Evolutionary conservation across 2,113 vertebrate species (phyloP).

Genomic region (Perccottus glenii): DNA sequence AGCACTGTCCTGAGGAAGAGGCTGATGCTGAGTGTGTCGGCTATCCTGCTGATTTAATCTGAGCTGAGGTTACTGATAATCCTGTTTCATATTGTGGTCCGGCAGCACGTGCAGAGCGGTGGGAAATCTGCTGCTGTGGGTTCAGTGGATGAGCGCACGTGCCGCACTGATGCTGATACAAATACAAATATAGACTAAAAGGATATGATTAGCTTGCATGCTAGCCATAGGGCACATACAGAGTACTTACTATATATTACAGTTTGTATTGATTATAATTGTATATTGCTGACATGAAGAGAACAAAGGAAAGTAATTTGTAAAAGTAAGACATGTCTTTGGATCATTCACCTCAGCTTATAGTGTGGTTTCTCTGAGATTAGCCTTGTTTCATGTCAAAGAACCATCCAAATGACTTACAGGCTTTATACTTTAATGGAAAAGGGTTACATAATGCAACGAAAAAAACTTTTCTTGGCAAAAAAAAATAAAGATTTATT

Average conservation of each 20-base stretch:
- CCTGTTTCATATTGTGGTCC: slow-evolving; percentile 65
- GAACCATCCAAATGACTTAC: no score
- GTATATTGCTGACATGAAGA: no score
- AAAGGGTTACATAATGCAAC: no score
- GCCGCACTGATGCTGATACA: slow-evolving; percentile 30
- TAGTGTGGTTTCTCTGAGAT: no score
- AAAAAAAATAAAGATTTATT: no score
- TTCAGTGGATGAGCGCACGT: slow-evolving; percentile 43
- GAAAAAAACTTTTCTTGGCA: no score
- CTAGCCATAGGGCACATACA: slow-evolving; percentile 12
- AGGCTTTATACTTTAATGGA: no score
- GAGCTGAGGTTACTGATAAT: slow-evolving; percentile 67
- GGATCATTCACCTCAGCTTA: no score
- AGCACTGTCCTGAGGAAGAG: slow-evolving; percentile 20
- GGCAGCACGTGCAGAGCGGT: slow-evolving; percentile 46
- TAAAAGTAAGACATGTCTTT: no score
- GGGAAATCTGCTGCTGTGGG: slow-evolving; percentile 45
- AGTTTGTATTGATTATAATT: no score
- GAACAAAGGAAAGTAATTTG: no score
- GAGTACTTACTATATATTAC: background rate
- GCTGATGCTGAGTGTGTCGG: slow-evolving; percentile 57
- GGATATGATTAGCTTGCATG: slow-evolving; percentile 22
- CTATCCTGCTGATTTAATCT: slow-evolving; percentile 59
- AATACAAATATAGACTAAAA: background rate
- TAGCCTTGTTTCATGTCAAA: no score